Base-by-base conservation (phyloP, 2,888 invertebrate genomes). In the Ariolimax columbianus region DNA sequence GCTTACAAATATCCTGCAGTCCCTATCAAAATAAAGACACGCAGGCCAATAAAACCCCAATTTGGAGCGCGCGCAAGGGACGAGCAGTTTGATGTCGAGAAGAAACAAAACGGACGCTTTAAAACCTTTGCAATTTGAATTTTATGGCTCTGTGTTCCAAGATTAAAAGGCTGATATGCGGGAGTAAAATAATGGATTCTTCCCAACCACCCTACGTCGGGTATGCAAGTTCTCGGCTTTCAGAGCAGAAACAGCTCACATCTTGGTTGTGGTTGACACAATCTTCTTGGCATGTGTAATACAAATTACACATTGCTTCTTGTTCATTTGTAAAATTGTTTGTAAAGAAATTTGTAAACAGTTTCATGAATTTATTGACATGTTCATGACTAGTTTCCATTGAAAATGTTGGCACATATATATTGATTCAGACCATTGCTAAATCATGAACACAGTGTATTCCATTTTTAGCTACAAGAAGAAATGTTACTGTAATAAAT, bases 131-230 rank as follows among this genome's bases (percentile, higher is more conserved):
- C 73, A 73, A 47, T 73, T 73, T 73, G 73, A 73, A 73, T 73
- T 73, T 73, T 73, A 73, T 73, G 47, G 47, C n/a, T 43, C 23
- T 30, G 0, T 43, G 26, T 72, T 11, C 11, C 23, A 3, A 73
- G 73, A 73, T 73, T 47, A 43, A 73, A 73, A 47, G 73, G 11
- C 72, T 30, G 73, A 73, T 73, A 73, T n/a, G 14, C 73, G 43
- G 73, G 30, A 73, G 73, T 73, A 30, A 73, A 73, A 73, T 47
- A 43, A 73, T 73, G 73, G 30, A 43, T 73, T 43, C 43, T 19
- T 26, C 70, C 38, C 38, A 26, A 6, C 19, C 36, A 68, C 23
- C 26, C 38, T 70, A 1, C 23, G 4, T 19, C 36, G 38, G 0
- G 0, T 40, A 7, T 26, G 0, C 19, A 70, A 26, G 23, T 70